These are phyloP conservation scores for Venustoraphidia nigricollis DNA, from an alignment of 2,888 invertebrate genomes.

Conservation along the genomic window DNA sequence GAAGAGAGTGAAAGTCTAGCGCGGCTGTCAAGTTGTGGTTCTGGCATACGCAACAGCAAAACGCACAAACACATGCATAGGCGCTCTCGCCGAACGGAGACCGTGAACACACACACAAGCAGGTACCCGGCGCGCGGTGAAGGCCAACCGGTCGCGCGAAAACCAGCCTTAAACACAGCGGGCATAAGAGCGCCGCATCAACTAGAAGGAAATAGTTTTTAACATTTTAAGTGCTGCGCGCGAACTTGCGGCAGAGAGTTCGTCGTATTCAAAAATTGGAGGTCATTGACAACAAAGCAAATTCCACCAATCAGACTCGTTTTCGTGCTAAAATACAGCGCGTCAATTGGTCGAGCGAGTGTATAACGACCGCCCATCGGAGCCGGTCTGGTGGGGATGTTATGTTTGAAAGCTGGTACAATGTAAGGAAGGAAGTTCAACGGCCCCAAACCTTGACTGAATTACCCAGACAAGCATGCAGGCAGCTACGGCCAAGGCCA, in stretches of 20 bases:
- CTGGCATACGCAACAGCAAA: too few relatives aligned
- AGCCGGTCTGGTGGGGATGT: conserved; percentile 20
- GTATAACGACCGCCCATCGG: conserved; percentile 29
- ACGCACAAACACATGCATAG: too few relatives aligned
- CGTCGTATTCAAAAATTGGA: conserved; percentile 68
- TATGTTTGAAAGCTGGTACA: conserved; percentile 18
- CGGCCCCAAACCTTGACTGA: conserved; percentile 77
- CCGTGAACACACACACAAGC: conserved; percentile 12
- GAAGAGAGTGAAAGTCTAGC: conserved; percentile 29
- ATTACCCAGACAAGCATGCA: conserved; percentile 43
- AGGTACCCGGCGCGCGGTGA: conserved; percentile 1
- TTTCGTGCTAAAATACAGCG: conserved; percentile 31
- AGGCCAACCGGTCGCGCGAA: conserved; percentile 3
- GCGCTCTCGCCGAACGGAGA: conserved; percentile 7
- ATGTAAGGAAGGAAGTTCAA: conserved; percentile 45
- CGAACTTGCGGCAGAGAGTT: conserved; percentile 40
- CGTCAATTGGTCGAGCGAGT: conserved; percentile 21
- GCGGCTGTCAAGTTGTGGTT: too few relatives aligned
- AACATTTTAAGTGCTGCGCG: conserved; percentile 34
- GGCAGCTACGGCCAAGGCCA: conserved; percentile 49
- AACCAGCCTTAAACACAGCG: conserved; percentile 6
- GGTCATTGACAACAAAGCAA: conserved; percentile 63
- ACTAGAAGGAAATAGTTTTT: conserved; percentile 13
- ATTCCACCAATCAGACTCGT: conserved; percentile 31
- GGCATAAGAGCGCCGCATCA: conserved; percentile 17